Evolutionary conservation across 1,140 invertebrate species (phyloP).

Genomic region (Saccostrea cuccullata): DNA sequence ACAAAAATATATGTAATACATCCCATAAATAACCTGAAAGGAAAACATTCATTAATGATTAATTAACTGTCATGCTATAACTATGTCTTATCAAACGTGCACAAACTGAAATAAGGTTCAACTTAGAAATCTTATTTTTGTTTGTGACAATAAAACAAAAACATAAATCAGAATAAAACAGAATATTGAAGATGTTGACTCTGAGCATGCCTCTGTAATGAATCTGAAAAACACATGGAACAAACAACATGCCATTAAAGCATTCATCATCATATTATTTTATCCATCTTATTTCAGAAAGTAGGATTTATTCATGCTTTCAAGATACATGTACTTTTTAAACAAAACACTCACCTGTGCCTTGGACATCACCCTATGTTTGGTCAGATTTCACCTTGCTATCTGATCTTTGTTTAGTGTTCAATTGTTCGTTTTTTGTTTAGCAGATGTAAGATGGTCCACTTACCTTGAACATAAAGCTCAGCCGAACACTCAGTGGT

Average conservation of each 20-base stretch:
- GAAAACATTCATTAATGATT: neutral
- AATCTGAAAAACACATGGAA: constrained; percentile 31
- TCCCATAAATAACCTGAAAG: neutral
- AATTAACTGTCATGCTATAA: constrained; percentile 16
- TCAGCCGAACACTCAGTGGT: constrained; percentile 84
- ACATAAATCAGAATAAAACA: neutral
- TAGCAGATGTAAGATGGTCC: neutral
- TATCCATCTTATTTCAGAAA: neutral
- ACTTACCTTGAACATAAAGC: constrained; percentile 81
- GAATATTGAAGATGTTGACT: neutral
- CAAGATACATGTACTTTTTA: neutral
- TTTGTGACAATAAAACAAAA: neutral
- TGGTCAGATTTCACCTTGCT: neutral
- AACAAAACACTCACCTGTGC: neutral
- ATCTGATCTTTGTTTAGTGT: neutral
- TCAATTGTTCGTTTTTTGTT: neutral
- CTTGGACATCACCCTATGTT: neutral
- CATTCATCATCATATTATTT: neutral
- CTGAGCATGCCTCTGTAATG: neutral
- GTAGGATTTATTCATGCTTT: neutral
- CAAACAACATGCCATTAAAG: neutral
- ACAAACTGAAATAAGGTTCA: constrained; percentile 21
- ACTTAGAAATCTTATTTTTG: neutral
- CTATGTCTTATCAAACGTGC: neutral
- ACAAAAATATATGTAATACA: neutral